Percentiles rank a stretch among this genome's conserved stretches.
These are phyloP conservation scores for Graphium colonna DNA, from an alignment of 2,888 invertebrate genomes.

Conservation along the genomic window DNA sequence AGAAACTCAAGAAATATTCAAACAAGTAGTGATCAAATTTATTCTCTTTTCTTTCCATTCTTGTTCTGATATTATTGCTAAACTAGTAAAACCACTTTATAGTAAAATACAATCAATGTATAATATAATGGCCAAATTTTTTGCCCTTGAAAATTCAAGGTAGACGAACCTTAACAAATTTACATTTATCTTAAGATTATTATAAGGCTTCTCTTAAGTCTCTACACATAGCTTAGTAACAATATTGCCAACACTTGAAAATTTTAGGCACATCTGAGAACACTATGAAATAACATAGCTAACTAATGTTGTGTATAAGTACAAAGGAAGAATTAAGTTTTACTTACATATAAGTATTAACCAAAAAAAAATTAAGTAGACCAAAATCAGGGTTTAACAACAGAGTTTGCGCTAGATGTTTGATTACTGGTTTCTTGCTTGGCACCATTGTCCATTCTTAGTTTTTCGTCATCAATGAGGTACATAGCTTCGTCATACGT, in stretches of 20 bases:
- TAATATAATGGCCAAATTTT: neutral
- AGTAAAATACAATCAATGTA: too few species aligned
- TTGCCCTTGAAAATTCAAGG: neutral
- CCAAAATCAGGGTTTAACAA: constrained; percentile 58
- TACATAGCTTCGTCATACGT: constrained; percentile 83
- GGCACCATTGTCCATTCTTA: constrained; percentile 47
- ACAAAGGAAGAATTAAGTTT: constrained; percentile 71
- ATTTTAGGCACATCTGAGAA: constrained; percentile 74
- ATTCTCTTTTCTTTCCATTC: too few species aligned
- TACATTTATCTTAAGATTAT: constrained; percentile 23
- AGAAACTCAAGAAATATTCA: neutral
- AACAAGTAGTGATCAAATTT: too few species aligned
- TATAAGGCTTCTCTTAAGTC: constrained; percentile 21
- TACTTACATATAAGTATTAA: constrained; percentile 48
- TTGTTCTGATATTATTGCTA: too few species aligned
- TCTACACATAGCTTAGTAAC: constrained; percentile 36
- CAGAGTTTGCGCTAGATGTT: constrained; percentile 43
- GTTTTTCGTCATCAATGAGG: constrained; percentile 71
- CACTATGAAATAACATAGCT: constrained; percentile 49
- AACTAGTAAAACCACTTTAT: too few species aligned
- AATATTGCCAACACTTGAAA: constrained; percentile 61
- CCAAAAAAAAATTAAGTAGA: constrained; percentile 38
- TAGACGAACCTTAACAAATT: constrained; percentile 11
- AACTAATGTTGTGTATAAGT: constrained; percentile 65
- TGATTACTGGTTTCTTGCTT: constrained; percentile 66